Percentiles rank a stretch among this genome's conserved stretches.
phyloP scores from a whole-genome alignment of 1,140 invertebrate species.

The Subanguina moxae region DNA sequence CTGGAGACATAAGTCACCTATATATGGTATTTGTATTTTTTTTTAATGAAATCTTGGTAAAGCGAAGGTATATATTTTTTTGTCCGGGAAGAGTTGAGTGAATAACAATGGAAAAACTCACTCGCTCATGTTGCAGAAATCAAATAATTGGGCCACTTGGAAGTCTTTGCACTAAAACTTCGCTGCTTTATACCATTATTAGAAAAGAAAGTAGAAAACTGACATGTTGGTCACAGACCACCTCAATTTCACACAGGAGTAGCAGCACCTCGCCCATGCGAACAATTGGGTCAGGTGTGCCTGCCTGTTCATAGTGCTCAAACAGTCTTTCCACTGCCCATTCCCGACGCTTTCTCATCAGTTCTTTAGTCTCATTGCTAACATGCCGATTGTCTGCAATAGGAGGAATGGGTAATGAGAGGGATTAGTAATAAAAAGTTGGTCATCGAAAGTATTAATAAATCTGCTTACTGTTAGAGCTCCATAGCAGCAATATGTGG shows the following conservation, averaged over 20 bases:
- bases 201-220: constrained; percentile 1
- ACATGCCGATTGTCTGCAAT: constrained; percentile 26
- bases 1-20: too few species aligned
- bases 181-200: too few species aligned
- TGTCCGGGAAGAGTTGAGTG: not conserved
- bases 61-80: too few species aligned
- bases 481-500: constrained; percentile 33
- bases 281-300: constrained; percentile 18
- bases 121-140: constrained; percentile 28
- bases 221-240: constrained; percentile 11
- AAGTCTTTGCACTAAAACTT: constrained; percentile 26
- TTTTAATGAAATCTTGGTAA: too few species aligned
- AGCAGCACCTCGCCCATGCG: constrained; percentile 30
- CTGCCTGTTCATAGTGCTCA: constrained; percentile 20
- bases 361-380: not conserved
- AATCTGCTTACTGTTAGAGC: constrained; percentile 11
- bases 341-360: constrained; percentile 24
- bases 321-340: constrained; percentile 25
- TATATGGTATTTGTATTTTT: too few species aligned
- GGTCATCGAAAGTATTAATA: too few species aligned
- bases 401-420: too few species aligned
- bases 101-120: constrained; percentile 8
- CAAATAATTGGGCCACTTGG: constrained; percentile 28
- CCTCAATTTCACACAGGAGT: constrained; percentile 30
- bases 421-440: too few species aligned